phyloP scores from a whole-genome alignment of 2,113 vertebrate genomes.

The Nansenia antarctica region DNA sequence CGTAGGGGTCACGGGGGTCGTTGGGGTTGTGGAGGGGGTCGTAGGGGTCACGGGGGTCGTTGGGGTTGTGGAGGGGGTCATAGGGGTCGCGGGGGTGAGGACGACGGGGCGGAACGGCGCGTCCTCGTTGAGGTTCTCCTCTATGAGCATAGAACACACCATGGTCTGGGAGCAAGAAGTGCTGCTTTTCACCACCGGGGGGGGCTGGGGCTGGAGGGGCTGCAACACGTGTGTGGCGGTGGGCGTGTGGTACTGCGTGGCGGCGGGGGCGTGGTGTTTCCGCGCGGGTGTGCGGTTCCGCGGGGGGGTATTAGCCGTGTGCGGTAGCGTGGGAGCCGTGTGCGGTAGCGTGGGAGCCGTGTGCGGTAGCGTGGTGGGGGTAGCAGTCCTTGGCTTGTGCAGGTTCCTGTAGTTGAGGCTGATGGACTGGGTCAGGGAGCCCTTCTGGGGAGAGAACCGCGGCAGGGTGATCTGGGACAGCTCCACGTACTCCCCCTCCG shows the following conservation, averaged over 20 bases:
- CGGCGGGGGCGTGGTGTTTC: not conserved
- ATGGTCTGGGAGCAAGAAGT: constrained; percentile 50
- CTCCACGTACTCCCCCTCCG: constrained; percentile 85
- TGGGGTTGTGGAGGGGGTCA: not conserved
- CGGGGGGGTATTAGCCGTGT: not conserved
- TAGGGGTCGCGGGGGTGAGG: not conserved
- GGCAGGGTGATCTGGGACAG: constrained; percentile 71
- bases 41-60: not conserved
- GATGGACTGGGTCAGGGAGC: constrained; percentile 72
- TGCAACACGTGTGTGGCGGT: constrained; percentile 29
- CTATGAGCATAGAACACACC: constrained; percentile 41
- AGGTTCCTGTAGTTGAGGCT: constrained; percentile 69
- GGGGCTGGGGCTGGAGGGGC: not conserved
- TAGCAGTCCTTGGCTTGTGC: constrained; percentile 56
- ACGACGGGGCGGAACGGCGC: not conserved
- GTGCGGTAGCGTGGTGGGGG: not conserved
- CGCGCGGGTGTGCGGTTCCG: not conserved
- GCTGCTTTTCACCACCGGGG: constrained; percentile 33
- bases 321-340: too few species aligned
- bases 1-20: not conserved
- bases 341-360: not conserved
- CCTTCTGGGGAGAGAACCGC: constrained; percentile 75
- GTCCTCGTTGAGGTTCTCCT: constrained; percentile 50
- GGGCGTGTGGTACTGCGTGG: not conserved
- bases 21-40: not conserved